Evolutionary conservation across 2,113 vertebrate genomes (phyloP), one percentile per base, ranked within the genome.

Genomic region (Chaetodon trifascialis): DNA sequence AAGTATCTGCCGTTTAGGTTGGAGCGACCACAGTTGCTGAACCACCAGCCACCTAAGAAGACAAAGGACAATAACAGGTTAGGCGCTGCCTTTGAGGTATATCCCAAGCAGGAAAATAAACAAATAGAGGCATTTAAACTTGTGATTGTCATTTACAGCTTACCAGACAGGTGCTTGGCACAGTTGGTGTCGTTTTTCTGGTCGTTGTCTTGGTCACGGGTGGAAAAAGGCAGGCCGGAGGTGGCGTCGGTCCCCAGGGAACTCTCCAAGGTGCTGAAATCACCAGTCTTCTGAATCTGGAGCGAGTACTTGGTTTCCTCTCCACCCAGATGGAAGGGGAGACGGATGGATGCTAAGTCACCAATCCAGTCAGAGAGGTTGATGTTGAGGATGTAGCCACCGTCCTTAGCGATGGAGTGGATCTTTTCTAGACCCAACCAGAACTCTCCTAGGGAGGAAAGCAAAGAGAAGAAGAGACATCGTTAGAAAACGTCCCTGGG

Each of bases 401-500:
- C 93, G 16, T 95, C 94, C 77, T 96, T 95, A 11, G 94, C 84
- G 19, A 99, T 89, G 42, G 86, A 82, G 79, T 97, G 92, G 9
- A 97, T 94, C 91, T 98, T 98, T 82, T 98, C 95, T 55, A 99
- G 89, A 44, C 98, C 98, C 70, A 99, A 87, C 98, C 98, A 99
- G 93, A 98, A 99, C 79, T 99, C 97, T 8, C 97, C 98, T 99
- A 68, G 47, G 92, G 69, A 58, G 25, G 2, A 9, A 12, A 63
- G 62, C n/a, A 82, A 7, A 49, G 70, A 25, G 49, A 40, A 11
- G 23, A 36, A 55, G 17, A 60, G 17, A 62, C 59, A 75, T 0
- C 6, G 19, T 78, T 44, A 79, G 58, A 79, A 79, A 68, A 58
- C 36, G 42, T 52, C 54, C 21, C 9, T 64, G 46, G 14, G 60